phyloP scores from a whole-genome alignment of 1,140 invertebrate species.

The Drosophila kikkawai region DNA sequence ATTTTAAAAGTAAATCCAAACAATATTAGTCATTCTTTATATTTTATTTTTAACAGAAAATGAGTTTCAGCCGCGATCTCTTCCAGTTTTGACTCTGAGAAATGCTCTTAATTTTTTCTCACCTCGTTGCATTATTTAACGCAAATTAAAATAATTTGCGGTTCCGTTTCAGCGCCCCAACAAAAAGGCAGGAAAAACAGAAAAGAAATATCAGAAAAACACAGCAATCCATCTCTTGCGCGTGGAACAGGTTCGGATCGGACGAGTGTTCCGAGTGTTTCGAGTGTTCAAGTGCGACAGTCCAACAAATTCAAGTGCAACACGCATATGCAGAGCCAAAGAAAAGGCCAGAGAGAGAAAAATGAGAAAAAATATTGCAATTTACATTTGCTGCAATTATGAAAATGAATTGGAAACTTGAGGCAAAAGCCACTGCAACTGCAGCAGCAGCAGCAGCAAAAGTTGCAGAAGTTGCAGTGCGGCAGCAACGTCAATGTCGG shows the following conservation, averaged over 20 bases:
- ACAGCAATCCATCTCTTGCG: conserved; percentile 52
- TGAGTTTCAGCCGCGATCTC: conserved; percentile 4
- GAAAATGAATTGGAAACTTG: conserved; percentile 81
- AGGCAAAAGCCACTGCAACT: conserved; percentile 20
- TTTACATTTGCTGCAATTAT: conserved; percentile 83
- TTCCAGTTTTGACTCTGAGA: conserved; percentile 45
- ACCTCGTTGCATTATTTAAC: conserved; percentile 84
- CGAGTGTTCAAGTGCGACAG: conserved; percentile 72
- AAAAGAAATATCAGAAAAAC: conserved; percentile 32
- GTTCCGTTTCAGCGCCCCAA: conserved; percentile 76
- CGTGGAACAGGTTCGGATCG: conserved; percentile 77
- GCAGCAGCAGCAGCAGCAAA: conserved; percentile 8
- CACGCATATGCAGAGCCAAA: conserved; percentile 64
- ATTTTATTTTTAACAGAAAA: neutral
- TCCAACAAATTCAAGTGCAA: conserved; percentile 82
- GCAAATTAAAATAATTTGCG: conserved; percentile 84
- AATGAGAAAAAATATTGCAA: conserved; percentile 72
- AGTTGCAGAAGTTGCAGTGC: conserved; percentile 24
- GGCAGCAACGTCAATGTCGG: conserved; percentile 36
- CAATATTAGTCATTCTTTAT: neutral
- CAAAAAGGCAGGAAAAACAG: conserved; percentile 17
- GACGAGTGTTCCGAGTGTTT: conserved; percentile 39
- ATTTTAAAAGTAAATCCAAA: no score
- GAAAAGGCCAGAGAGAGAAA: conserved; percentile 54
- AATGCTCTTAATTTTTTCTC: conserved; percentile 82